phyloP scores from a whole-genome alignment of 2,888 invertebrate species.

The Lithodes maja region DNA sequence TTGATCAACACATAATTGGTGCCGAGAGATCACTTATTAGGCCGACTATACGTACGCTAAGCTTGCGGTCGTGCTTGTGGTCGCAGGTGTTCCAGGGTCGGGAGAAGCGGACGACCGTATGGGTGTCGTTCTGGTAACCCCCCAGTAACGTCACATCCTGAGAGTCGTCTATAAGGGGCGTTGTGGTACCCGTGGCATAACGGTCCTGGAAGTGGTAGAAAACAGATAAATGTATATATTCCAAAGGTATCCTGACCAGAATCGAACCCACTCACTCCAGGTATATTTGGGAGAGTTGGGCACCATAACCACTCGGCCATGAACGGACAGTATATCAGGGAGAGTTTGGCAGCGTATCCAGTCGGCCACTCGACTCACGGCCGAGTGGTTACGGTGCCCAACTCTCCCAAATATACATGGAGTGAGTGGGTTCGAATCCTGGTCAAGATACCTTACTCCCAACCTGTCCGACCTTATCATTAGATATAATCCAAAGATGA shows the following conservation, averaged over 20 bases:
- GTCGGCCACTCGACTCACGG: too few relatives aligned
- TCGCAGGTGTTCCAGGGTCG: conserved; percentile 72
- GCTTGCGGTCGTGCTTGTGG: conserved; percentile 71
- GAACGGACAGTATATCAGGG: background rate
- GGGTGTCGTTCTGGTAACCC: conserved; percentile 71
- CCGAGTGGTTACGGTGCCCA: too few relatives aligned
- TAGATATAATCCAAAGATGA: background rate
- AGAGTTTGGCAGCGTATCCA: background rate
- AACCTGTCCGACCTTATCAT: background rate
- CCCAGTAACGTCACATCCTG: conserved; percentile 71
- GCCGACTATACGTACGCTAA: conserved; percentile 49
- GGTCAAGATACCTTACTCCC: too few relatives aligned
- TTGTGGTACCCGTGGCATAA: conserved; percentile 66
- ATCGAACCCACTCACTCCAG: background rate
- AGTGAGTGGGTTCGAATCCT: too few relatives aligned
- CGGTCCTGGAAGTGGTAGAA: conserved; percentile 67
- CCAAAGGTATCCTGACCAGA: background rate
- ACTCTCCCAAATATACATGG: too few relatives aligned
- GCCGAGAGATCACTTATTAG: too few relatives aligned
- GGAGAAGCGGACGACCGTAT: conserved; percentile 71
- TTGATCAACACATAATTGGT: too few relatives aligned
- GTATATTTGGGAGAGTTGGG: too few relatives aligned
- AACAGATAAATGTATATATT: background rate
- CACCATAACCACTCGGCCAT: background rate
- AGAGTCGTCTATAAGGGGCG: conserved; percentile 69